Evolutionary conservation across 1,140 invertebrate genomes (phyloP), one percentile per base, ranked within the genome.

Genomic region (Gryon sp.): DNA sequence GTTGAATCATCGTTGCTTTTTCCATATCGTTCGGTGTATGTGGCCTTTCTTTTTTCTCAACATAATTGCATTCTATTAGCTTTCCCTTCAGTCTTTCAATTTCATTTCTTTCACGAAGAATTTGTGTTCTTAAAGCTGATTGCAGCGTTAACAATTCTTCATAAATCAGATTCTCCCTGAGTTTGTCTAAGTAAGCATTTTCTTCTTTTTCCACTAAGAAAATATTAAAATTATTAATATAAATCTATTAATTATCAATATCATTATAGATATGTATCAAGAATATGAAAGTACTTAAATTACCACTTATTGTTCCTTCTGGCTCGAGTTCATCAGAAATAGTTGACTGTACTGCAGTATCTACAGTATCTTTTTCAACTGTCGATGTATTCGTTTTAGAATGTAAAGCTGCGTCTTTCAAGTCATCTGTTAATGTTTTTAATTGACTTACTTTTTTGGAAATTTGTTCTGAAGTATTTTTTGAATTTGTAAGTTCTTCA

Each of bases 111-210:
- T 94, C 93, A 0, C 91, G 90, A 62, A 90, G 88, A 24, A 94
- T 93, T 78, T 92, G 91, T 0, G 90, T 89, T 81, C 92, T 92
- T 3, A 94, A 81, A 16, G 91, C 86, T 0, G 90, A 90, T 72
- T 93, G 92, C 76, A 93, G 89, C 41, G 90, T 91, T n/a, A 92
- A 80, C 62, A 93, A 88, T 83, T 93, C 93, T 2, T 92, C 91
- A 46, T 92, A 92, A 81, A 93, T 92, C 8, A 94, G 86, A 81
- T 90, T 91, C 4, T 93, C 84, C 45, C 91, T 85, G 11, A 93
- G 76, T 20, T 91, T 87, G 59, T 91, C 90, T 1, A 91, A 80
- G 59, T 91, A 90, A 72, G 82, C 57, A 46, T 87, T 82, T 15
- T 74, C 72, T 68, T 91, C 90, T 2, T 85, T 80, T 75, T 89